phyloP scores from a whole-genome alignment of 2,888 invertebrate genomes.

The Trachelus troglodyta region DNA sequence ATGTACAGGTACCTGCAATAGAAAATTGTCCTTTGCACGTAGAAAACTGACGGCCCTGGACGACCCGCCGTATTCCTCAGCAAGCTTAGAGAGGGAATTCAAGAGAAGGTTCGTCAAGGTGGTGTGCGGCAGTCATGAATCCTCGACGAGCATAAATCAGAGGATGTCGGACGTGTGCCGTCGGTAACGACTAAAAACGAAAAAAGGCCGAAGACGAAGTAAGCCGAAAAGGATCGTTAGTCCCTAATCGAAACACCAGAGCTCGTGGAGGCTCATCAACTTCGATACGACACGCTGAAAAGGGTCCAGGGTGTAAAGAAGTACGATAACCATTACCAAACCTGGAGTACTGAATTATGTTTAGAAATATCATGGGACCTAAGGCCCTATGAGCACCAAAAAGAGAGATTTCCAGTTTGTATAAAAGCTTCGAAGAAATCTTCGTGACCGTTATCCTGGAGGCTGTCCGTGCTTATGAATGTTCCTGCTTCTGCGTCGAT shows the following conservation, averaged over 20 bases:
- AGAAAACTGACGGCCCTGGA: slow-evolving; percentile 5
- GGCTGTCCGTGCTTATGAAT: background rate
- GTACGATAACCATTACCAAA: background rate
- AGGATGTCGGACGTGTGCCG: background rate
- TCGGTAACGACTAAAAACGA: background rate
- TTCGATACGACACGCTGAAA: background rate
- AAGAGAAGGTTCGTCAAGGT: slow-evolving; percentile 43
- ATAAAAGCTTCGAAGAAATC: background rate
- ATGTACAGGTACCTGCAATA: background rate
- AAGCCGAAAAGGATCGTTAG: slow-evolving; percentile 12
- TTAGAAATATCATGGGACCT: background rate
- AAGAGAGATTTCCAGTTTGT: background rate
- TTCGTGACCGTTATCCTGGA: background rate
- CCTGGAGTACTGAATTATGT: background rate
- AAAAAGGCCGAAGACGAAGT: slow-evolving; percentile 12
- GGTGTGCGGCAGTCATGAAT: slow-evolving; percentile 11
- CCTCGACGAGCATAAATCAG: background rate
- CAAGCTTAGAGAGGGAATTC: slow-evolving; percentile 40
- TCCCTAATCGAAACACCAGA: background rate
- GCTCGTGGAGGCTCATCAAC: slow-evolving; percentile 3
- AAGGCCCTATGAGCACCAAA: background rate
- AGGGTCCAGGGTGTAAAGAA: background rate
- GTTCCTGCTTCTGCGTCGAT: background rate
- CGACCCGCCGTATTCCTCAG: slow-evolving; percentile 38
- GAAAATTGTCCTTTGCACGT: background rate